Conservation (phyloP, 2,888 invertebrate species). For the Danaus chrysippus region DNA sequence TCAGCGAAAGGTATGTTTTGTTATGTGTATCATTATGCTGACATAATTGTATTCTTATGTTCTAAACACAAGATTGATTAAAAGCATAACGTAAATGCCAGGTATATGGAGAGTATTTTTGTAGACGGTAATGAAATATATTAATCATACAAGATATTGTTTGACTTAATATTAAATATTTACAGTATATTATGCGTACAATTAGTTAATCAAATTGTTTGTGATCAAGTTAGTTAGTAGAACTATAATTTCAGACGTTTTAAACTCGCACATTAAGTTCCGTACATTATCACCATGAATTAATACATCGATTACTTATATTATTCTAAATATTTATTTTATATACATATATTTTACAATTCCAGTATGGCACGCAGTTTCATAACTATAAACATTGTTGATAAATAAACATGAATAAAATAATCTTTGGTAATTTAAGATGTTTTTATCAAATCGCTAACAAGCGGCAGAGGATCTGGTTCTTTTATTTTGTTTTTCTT, state of each 20-base stretch:
- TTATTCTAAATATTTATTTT: constrained; percentile 2
- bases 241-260: no score
- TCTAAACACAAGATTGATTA: not conserved
- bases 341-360: constrained; percentile 26
- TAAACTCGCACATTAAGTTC: no score
- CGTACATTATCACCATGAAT: no score
- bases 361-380: constrained; percentile 24
- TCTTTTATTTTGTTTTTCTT: constrained; percentile 66
- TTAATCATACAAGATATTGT: not conserved
- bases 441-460: constrained; percentile 71
- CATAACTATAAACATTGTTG: not conserved
- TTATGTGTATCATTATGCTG: not conserved
- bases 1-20: not conserved
- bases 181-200: not conserved
- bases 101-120: not conserved
- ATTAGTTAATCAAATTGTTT: no score
- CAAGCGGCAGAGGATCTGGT: constrained; percentile 52
- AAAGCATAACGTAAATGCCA: not conserved
- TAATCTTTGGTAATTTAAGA: constrained; percentile 42
- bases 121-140: not conserved
- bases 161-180: not conserved
- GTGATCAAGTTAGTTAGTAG: no score
- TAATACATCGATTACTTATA: not conserved
- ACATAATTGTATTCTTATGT: not conserved
- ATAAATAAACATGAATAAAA: constrained; percentile 6